Evolutionary conservation across 2,113 vertebrate species (phyloP), one percentile per base, ranked within the genome.

Genomic region (Alligator mississippiensis): DNA sequence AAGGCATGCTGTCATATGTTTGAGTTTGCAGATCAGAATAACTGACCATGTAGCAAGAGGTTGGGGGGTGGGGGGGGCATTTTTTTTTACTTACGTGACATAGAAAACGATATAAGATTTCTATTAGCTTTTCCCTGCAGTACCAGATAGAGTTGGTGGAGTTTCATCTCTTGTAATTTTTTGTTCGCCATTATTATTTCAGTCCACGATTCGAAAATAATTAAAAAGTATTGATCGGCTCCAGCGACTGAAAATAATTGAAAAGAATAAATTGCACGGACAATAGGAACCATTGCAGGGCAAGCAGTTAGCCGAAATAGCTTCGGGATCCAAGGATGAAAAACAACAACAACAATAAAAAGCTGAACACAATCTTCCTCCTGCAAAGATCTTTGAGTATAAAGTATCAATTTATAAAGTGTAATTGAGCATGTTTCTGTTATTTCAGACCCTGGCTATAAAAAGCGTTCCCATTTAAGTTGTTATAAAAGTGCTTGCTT

Each of bases 1-100:
- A 74, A 89, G 77, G 82, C 81, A 11, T 64, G 88, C 79, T 59
- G 81, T 92, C 95, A 94, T 89, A 89, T 89, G 88, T 90, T 85
- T 61, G 86, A 80, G 85, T 21, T 88, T 86, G 92, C 87, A 95
- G 93, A 85, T 90, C 15, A 10, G 80, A 70, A 92, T 38, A 15
- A 93, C 77, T 16, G 15, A 57, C 21, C 86, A 87, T 81, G 9
- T 66, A 61, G 90, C 77, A 89, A 80, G 81, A 34, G 34, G 34
- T 34, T 34, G 34, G 34, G 34, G 82, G 87, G 87, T 11, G 89
- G 88, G 92, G 4, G 85, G 87, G 54, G 11, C n/a, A 5, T 18
- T 10, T 54, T 12, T 58, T 82, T 34, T 13, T 68, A 1, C 76
- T 86, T n/a, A 16, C 15, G 1, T 1, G 1, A 24, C 2, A 0